Evolutionary conservation across 1,140 invertebrate genomes (phyloP), one percentile per base, ranked within the genome.

Genomic region (Caenorhabditis latens): DNA sequence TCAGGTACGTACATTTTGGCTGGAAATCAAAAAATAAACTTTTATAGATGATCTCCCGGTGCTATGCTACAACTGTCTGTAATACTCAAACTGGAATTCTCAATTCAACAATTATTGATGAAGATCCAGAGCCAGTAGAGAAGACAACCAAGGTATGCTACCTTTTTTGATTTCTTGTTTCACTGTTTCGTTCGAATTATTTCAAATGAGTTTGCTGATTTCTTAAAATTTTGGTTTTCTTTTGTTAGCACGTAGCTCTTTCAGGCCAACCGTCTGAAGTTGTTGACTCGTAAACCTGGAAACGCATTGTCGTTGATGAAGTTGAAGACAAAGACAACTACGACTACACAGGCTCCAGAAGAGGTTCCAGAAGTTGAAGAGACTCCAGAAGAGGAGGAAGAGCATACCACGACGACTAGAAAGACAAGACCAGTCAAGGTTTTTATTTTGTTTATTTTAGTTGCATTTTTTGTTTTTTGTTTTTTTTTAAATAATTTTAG

Each of bases 11-110:
- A 13, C 16, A 13, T 1, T 63, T 55, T 55, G 8, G 57, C 4
- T 8, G 4, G n/a, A 19, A 86, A 19, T 43, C 14, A 3, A 14
- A 32, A 24, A 21, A 53, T 13, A 7, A 32, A 2, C 0, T n/a
- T 32, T 79, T 89, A 85, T 61, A 91, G 89, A 92, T 92, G 90
- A 91, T 92, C 43, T 90, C 86, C 24, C 86, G 91, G 11, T 92
- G 91, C 55, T 92, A 90, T 84, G 88, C 90, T 4, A 91, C 91
- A 16, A 89, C 91, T 19, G 90, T 92, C 40, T 92, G 91, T 88
- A 90, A 91, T 71, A 61, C 82, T 24, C 87, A 88, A 83, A 58
- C 86, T 48, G 91, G 89, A 50, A 87, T 91, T 55, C 71, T 91
- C 19, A 92, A 92, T 82, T 86, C 89, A 1, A 91, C 90, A 9